Evolutionary conservation across 2,797 vertebrate species (phyloP), one percentile per base, ranked within the genome.

Genomic region (Botia kubotai): DNA sequence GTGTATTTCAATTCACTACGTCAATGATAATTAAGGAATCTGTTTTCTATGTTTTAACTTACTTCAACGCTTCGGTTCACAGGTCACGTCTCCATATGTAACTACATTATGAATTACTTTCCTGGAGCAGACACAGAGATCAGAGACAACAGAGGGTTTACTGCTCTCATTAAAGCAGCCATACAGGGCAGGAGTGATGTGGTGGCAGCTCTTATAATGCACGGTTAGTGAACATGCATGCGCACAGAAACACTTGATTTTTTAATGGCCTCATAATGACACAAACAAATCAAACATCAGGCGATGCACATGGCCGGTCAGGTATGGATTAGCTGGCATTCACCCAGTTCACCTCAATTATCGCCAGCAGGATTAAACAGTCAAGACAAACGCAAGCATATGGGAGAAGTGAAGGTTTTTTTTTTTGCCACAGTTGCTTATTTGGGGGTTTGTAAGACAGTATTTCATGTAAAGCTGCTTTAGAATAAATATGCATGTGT

Each of bases 91-190:
- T 91, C 86, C 86, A 94, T 96, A 3, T 91, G 96, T 77, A 95
- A 92, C 89, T 95, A 95, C 83, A 93, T 97, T 81, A 93, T 97
- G 7, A 96, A 96, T 88, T 97, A 95, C 86, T 98, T 84, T 17
- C 81, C 92, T 0, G 90, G 88, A 0, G 84, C 95, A 6, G 93
- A 98, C 84, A 89, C 94, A 68, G 96, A 97, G 85, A 89, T 89
- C 77, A 85, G 85, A 50, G 96, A 97, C 65, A 89, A 88, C 0
- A 90, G 96, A 17, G 96, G 97, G 0, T 95, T 96, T 86, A 97
- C 96, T 0, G 96, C 96, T 0, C 90, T 97, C 88, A 97, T 97
- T 92, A 97, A 97, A 92, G 95, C 96, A 0, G 94, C 97, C 0
- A 92, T 96, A 86, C 94, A 92, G 33, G 93, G 96, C 1, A 88